Evolutionary conservation across 1,140 invertebrate genomes (phyloP).

Genomic region (Rhyzopertha dominica): DNA sequence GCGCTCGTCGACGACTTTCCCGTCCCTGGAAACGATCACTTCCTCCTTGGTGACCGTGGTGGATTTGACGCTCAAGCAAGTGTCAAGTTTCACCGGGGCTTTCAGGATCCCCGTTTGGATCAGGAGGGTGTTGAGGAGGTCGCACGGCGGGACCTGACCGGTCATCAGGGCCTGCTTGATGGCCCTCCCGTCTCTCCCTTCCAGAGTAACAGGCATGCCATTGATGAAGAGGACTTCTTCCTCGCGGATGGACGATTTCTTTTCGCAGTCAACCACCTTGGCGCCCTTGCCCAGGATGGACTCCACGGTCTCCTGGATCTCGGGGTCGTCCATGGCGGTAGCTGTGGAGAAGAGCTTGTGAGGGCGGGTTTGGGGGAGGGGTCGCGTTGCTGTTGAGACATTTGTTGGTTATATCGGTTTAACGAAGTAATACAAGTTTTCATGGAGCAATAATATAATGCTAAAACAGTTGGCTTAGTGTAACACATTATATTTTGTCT

Average conservation of each 20-base stretch:
- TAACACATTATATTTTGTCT: too few species aligned
- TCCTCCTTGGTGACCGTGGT: conserved; percentile 69
- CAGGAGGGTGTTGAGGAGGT: conserved; percentile 67
- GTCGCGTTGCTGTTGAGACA: too few species aligned
- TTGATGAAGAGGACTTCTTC: conserved; percentile 72
- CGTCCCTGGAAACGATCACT: conserved; percentile 63
- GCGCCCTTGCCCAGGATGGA: conserved; percentile 69
- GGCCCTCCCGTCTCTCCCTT: conserved; percentile 63
- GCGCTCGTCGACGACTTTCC: conserved; percentile 65
- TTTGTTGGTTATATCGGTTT: too few species aligned
- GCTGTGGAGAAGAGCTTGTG: too few species aligned
- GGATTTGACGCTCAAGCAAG: conserved; percentile 67
- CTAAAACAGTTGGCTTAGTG: too few species aligned
- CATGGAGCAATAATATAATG: too few species aligned
- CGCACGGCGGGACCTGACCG: conserved; percentile 66
- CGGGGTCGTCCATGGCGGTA: conserved; percentile 62
- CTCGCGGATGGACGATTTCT: conserved; percentile 65
- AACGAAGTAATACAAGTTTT: too few species aligned
- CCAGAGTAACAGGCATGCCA: conserved; percentile 64
- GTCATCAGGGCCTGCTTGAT: conserved; percentile 66
- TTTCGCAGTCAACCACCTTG: conserved; percentile 71
- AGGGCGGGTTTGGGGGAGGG: too few species aligned
- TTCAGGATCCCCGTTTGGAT: conserved; percentile 62
- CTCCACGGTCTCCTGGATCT: conserved; percentile 73
- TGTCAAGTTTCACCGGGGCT: conserved; percentile 67